These are phyloP conservation scores for Drosophila bocqueti DNA, from an alignment of 1,140 invertebrate genomes.

Conservation along the genomic window DNA sequence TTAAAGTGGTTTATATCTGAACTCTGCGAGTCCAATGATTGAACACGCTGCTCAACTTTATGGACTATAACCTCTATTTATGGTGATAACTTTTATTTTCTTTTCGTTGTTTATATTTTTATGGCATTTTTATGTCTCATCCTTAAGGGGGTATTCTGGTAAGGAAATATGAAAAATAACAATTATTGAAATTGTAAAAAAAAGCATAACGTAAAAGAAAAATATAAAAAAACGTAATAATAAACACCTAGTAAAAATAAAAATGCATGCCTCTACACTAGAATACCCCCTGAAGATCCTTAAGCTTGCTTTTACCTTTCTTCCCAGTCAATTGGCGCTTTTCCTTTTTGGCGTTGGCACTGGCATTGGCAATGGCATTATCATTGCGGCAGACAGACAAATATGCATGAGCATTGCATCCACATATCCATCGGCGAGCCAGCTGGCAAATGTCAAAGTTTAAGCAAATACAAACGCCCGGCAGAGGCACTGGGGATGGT, in stretches of 20 bases:
- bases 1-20: not conserved
- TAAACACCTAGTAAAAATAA: too few species aligned
- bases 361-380: conserved; percentile 44
- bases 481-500: conserved; percentile 14
- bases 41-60: not conserved
- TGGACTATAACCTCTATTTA: not conserved
- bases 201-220: too few species aligned
- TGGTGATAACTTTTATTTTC: conserved; percentile 8
- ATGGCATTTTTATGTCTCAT: not conserved
- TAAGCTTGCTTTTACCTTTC: conserved; percentile 47
- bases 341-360: conserved; percentile 57
- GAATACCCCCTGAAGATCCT: conserved; percentile 15
- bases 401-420: conserved; percentile 44
- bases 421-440: conserved; percentile 48
- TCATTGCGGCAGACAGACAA: conserved; percentile 36
- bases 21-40: not conserved
- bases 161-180: too few species aligned
- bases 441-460: conserved; percentile 81
- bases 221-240: too few species aligned
- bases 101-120: not conserved
- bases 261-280: too few species aligned
- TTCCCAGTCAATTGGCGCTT: conserved; percentile 52
- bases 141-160: not conserved
- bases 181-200: too few species aligned
- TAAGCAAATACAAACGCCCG: conserved; percentile 74